These are phyloP conservation scores for Dissostichus mawsoni DNA, from an alignment of 2,113 vertebrate genomes.

Conservation along the genomic window DNA sequence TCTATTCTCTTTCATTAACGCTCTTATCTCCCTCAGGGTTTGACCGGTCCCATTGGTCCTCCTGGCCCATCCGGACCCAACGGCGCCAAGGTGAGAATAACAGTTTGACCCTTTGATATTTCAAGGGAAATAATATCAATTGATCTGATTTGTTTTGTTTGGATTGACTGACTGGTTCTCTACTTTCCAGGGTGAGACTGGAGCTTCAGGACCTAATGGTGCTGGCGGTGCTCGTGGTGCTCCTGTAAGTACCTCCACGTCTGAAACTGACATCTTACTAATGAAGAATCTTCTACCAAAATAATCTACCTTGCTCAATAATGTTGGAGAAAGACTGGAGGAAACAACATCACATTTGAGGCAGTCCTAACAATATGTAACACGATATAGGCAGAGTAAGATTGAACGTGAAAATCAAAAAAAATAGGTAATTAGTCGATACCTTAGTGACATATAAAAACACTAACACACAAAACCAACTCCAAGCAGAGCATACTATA, in stretches of 20 bases:
- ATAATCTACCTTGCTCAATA: too few relatives aligned
- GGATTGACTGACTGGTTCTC: slow-evolving; percentile 29
- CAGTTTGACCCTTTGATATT: not conserved
- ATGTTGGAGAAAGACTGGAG: too few relatives aligned
- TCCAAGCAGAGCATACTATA: too few relatives aligned
- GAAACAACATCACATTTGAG: too few relatives aligned
- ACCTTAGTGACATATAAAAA: too few relatives aligned
- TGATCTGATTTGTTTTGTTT: not conserved
- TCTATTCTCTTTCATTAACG: not conserved
- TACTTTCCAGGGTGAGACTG: slow-evolving; percentile 90
- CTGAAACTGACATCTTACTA: too few relatives aligned
- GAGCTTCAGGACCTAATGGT: slow-evolving; percentile 88
- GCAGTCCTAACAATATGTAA: too few relatives aligned
- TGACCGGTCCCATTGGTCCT: slow-evolving; percentile 96
- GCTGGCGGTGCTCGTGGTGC: slow-evolving; percentile 90
- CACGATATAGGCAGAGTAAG: too few relatives aligned
- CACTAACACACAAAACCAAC: too few relatives aligned
- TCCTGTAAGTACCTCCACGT: slow-evolving; percentile 87
- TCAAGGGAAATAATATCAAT: not conserved
- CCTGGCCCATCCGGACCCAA: slow-evolving; percentile 94
- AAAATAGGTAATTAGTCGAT: too few relatives aligned
- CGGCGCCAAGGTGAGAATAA: slow-evolving; percentile 91
- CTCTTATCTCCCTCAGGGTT: slow-evolving; percentile 83
- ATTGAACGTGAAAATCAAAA: too few relatives aligned
- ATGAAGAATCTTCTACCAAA: too few relatives aligned